Conservation (phyloP, 2,888 invertebrate species). For the Stenoptilia bipunctidactyla region DNA sequence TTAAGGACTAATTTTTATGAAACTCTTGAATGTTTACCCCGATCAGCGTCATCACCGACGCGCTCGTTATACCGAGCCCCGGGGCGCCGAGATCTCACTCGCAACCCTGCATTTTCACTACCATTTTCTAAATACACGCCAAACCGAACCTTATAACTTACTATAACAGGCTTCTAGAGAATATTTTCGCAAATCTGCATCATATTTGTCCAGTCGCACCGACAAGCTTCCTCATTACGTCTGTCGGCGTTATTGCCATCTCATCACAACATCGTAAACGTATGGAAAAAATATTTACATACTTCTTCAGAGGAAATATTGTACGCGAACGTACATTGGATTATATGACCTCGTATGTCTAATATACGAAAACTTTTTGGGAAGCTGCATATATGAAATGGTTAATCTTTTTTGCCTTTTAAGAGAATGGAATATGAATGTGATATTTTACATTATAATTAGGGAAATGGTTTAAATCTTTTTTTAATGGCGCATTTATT, state of each 20-base stretch:
- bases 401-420: background rate
- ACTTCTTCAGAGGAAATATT: constrained; percentile 42
- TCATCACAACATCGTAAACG: constrained; percentile 37
- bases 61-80: constrained; percentile 54
- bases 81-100: constrained; percentile 35
- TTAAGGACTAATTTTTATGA: constrained; percentile 42
- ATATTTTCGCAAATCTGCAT: background rate
- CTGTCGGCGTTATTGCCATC: constrained; percentile 53
- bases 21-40: constrained; percentile 34
- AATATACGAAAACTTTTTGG: constrained; percentile 15
- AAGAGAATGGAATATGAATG: too few species aligned
- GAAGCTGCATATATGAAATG: background rate
- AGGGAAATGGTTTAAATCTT: too few species aligned
- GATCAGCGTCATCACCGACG: constrained; percentile 36
- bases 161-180: background rate
- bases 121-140: background rate
- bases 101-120: constrained; percentile 25
- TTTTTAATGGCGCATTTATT: too few species aligned
- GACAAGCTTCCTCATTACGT: constrained; percentile 47
- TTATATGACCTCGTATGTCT: constrained; percentile 28
- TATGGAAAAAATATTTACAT: constrained; percentile 56
- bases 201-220: background rate
- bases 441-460: too few species aligned
- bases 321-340: constrained; percentile 20
- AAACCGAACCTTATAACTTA: constrained; percentile 28